A percentile compares a stretch with the other conserved stretches of the same genome.
These are phyloP conservation scores for Cepphus grylle DNA, from an alignment of 2,113 vertebrate species.

Conservation along the genomic window DNA sequence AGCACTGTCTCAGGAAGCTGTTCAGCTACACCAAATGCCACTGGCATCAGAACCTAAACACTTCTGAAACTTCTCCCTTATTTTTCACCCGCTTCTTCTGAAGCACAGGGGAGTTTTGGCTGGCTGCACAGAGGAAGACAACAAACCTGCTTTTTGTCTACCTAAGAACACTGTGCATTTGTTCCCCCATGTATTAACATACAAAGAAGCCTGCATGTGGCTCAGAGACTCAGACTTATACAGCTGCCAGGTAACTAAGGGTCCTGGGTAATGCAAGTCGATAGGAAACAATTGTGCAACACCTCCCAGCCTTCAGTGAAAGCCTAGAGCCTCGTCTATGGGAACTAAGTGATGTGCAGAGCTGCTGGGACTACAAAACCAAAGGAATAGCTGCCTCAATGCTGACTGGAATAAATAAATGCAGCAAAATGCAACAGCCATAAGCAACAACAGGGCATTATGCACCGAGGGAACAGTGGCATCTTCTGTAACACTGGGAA, in stretches of 20 bases:
- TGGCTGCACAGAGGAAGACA: background rate
- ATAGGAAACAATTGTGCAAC: background rate
- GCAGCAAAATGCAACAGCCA: background rate
- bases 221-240: background rate
- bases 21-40: background rate
- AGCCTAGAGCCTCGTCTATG: background rate
- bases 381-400: background rate
- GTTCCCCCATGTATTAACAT: background rate
- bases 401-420: background rate
- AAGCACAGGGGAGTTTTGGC: background rate
- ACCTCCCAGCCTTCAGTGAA: background rate
- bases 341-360: background rate
- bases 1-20: background rate
- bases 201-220: background rate
- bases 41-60: background rate
- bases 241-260: background rate
- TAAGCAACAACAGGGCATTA: background rate
- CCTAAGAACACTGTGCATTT: background rate
- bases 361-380: background rate
- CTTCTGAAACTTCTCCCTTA: background rate
- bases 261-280: background rate
- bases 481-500: background rate
- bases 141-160: background rate
- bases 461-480: background rate
- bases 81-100: background rate